Conservation (phyloP, 2,113 vertebrate species). For the Pomatostomus ruficeps region DNA sequence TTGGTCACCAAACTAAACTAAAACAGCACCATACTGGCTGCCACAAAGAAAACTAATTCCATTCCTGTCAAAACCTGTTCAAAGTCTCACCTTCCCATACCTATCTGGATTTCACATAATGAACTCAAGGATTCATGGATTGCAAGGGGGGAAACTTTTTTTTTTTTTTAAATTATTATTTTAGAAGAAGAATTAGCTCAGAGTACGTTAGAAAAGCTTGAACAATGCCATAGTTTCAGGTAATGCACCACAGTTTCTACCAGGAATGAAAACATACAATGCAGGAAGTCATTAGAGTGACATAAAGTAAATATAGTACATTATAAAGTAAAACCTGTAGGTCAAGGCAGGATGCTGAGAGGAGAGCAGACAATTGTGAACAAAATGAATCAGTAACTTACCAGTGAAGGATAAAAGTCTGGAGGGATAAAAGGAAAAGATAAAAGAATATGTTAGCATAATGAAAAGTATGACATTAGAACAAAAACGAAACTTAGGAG, state of each 20-base stretch:
- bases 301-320: neutral
- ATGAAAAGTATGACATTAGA: neutral
- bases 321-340: neutral
- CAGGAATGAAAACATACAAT: neutral
- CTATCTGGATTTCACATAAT: neutral
- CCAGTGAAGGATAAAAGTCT: neutral
- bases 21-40: rapidly evolving
- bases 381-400: neutral
- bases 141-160: neutral
- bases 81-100: neutral
- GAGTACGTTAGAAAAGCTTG: neutral
- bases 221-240: neutral
- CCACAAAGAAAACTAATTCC: neutral
- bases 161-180: too few relatives aligned
- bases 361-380: neutral
- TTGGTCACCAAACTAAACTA: neutral
- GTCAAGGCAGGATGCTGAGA: neutral
- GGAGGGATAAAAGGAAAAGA: neutral
- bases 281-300: neutral
- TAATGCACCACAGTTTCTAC: neutral
- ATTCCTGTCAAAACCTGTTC: neutral
- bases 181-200: neutral
- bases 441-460: neutral
- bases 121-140: neutral
- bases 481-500: neutral